Conservation (phyloP, 2,888 invertebrate genomes). For the Corbicula japonica region DNA sequence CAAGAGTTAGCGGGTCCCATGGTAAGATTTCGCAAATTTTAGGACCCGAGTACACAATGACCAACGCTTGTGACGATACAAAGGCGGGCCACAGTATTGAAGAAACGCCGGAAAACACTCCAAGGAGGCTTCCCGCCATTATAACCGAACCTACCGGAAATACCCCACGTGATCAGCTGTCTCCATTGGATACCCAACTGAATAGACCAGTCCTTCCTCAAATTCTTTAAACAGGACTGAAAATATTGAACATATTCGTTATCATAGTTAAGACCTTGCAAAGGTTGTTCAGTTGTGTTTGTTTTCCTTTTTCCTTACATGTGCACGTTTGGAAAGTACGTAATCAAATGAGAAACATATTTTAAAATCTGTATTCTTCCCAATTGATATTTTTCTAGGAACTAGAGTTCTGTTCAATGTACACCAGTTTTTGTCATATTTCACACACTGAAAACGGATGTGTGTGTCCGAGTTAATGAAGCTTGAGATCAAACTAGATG, state of each 20-base stretch:
- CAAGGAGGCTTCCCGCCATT: constrained; percentile 51
- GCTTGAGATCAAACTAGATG: too few relatives aligned
- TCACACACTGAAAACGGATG: too few relatives aligned
- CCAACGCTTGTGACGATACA: constrained; percentile 25
- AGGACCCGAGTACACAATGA: constrained; percentile 57
- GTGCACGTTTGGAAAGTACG: too few relatives aligned
- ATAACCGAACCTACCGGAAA: constrained; percentile 37
- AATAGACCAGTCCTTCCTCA: constrained; percentile 52
- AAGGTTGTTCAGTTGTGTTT: too few relatives aligned
- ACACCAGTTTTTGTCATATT: too few relatives aligned
- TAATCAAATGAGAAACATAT: too few relatives aligned
- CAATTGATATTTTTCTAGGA: too few relatives aligned
- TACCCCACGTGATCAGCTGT: constrained; percentile 54
- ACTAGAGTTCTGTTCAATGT: too few relatives aligned
- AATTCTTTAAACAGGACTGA: constrained; percentile 25
- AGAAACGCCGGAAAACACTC: constrained; percentile 5
- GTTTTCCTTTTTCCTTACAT: too few relatives aligned
- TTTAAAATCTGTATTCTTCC: too few relatives aligned
- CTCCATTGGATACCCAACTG: constrained; percentile 63
- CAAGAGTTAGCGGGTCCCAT: constrained; percentile 48
- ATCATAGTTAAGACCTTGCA: constrained; percentile 23
- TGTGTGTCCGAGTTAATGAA: too few relatives aligned
- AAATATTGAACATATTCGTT: neutral
- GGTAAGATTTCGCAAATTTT: constrained; percentile 65
- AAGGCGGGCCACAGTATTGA: constrained; percentile 8